Evolutionary conservation across 2,888 invertebrate species (phyloP), one percentile per base, ranked within the genome.

Genomic region (Drosophila anomalata): DNA sequence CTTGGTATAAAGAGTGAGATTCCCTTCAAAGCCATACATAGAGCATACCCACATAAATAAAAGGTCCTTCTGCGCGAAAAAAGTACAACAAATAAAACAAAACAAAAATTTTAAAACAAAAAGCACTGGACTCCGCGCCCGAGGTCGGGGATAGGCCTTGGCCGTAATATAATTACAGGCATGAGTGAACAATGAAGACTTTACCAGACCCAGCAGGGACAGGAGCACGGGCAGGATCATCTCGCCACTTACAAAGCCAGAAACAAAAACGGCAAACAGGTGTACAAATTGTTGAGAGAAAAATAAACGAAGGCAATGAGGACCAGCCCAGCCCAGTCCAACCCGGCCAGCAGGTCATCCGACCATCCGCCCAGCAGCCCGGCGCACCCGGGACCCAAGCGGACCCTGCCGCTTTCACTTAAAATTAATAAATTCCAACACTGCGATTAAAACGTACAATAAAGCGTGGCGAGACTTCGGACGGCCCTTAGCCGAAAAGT

Each of bases 371-470:
- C 31, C 50, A n/a, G 39, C 46, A 20, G 33, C 14, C 4, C 33
- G 22, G 11, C 41, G 26, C 22, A 46, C 33, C 24, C 50, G 31
- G 26, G 44, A 24, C 3, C 54, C 31, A 11, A 17, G 9, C 14
- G 42, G 42, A 36, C 36, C 58, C 59, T n/a, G 46, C 60, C 22
- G 41, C 61, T 56, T 67, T 62, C 72, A 77, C 75, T 76, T 66
- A 69, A 75, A 77, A 65, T 79, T 82, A 81, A 79, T 81, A 86
- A 86, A 85, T 85, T 76, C 62, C 62, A 48, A 33, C 67, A 50
- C 70, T 53, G 54, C 73, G 79, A 77, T 79, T 76, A 73, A 67
- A 67, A 62, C 41, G 42, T 29, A 63, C 39, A 54, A 66, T 39
- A 63, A 63, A 63, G 65, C 52, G 33, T 29, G 26, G 12, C 42